phyloP scores from a whole-genome alignment of 2,113 vertebrate species.

The Cololabis saira region DNA sequence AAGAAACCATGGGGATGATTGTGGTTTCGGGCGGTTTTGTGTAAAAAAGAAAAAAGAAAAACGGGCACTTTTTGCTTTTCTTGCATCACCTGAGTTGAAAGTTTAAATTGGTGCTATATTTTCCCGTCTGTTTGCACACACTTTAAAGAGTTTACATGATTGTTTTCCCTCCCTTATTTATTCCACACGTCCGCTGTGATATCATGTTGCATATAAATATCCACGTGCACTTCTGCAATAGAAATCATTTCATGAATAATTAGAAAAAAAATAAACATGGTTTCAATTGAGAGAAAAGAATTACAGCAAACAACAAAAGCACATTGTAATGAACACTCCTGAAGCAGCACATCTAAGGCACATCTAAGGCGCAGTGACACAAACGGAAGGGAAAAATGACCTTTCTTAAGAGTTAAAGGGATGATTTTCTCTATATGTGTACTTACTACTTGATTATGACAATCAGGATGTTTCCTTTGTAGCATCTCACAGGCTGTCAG shows the following conservation, averaged over 20 bases:
- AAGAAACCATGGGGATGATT: slow-evolving; percentile 39
- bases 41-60: too few relatives aligned
- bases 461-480: slow-evolving; percentile 71
- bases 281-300: slow-evolving; percentile 3
- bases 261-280: not conserved
- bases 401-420: slow-evolving; percentile 17
- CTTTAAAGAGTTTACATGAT: slow-evolving; percentile 54
- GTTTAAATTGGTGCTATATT: slow-evolving; percentile 78
- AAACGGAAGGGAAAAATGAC: slow-evolving; percentile 28
- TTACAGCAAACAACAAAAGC: slow-evolving; percentile 23
- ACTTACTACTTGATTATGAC: slow-evolving; percentile 59
- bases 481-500: slow-evolving; percentile 38
- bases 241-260: not conserved
- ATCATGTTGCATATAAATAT: slow-evolving; percentile 15
- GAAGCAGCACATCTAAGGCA: slow-evolving; percentile 39
- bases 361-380: slow-evolving; percentile 6
- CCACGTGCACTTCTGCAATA: not conserved
- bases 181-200: slow-evolving; percentile 17
- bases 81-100: slow-evolving; percentile 46
- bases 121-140: slow-evolving; percentile 60
- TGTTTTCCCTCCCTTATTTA: slow-evolving; percentile 19
- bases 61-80: slow-evolving; percentile 31
- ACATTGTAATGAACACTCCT: slow-evolving; percentile 23
- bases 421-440: slow-evolving; percentile 37
- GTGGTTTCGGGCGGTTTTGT: slow-evolving; percentile 52